These are phyloP conservation scores for Trichonephila clavipes DNA, from an alignment of 1,140 invertebrate species.

Conservation along the genomic window DNA sequence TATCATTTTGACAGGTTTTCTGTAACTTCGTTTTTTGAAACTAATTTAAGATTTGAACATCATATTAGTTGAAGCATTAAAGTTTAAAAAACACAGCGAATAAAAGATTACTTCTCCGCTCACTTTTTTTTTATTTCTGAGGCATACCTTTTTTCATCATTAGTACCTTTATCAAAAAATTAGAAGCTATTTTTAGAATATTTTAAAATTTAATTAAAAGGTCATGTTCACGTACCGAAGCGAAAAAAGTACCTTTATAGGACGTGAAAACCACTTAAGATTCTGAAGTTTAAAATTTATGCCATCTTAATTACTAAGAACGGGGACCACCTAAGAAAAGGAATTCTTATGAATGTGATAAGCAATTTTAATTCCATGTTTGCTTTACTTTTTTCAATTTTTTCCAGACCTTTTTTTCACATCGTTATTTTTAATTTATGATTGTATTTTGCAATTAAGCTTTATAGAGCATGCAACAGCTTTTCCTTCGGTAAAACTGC, in stretches of 20 bases:
- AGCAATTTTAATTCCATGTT: conserved; percentile 62
- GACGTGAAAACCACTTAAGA: not conserved
- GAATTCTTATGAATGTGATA: conserved; percentile 70
- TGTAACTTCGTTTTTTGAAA: no score
- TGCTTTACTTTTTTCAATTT: conserved; percentile 11
- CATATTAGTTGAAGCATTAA: no score
- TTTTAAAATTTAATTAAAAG: conserved; percentile 56
- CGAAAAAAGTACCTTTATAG: not conserved
- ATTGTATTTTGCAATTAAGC: conserved; percentile 75
- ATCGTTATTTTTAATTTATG: conserved; percentile 62
- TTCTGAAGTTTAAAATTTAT: conserved; percentile 47
- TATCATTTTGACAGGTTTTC: no score
- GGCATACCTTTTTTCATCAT: not conserved
- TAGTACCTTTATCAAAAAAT: conserved; percentile 1
- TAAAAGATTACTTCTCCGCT: not conserved
- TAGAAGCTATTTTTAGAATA: not conserved
- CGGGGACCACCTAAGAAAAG: not conserved
- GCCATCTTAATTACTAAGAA: conserved; percentile 28
- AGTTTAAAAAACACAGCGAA: not conserved
- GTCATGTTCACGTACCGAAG: not conserved
- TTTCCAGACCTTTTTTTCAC: conserved; percentile 25
- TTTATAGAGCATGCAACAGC: conserved; percentile 42
- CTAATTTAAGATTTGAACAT: no score
- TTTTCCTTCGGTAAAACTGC: conserved; percentile 66
- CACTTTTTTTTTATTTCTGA: not conserved